Evolutionary conservation across 92 coral and sea anemone species (phyloP), one percentile per base, ranked within the genome.

Genomic region (Porites divaricata): DNA sequence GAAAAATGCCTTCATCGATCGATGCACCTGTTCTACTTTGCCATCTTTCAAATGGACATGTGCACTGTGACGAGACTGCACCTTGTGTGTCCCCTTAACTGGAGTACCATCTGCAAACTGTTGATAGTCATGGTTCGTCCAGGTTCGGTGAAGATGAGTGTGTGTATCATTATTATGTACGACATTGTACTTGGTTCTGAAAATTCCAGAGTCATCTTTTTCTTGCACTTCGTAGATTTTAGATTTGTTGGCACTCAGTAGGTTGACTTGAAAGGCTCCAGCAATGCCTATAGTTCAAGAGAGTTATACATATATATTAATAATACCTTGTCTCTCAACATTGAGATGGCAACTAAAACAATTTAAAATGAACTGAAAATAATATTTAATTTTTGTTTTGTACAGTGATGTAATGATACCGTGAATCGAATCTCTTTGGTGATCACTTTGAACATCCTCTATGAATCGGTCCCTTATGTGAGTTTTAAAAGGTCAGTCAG

Each of bases 201-300:
- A 93, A 14, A 89, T 78, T 4, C 98, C 98, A 4, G 98, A 95
- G 66, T 93, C 96, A 70, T 95, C 98, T 28, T 95, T 91, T 53
- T 95, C 98, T 61, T 89, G 79, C n/a, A 71, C 78, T 48, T 70
- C 77, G 68, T 88, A 88, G 8, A 56, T n/a, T 10, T 80, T 75
- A 26, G 76, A 78, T 28, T 67, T 73, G 22, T 81, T 69, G 0
- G 75, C 67, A 10, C 85, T 72, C 22, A 62, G 71, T 56, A 92
- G 83, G 70, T 88, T 88, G 53, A 19, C 25, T 48, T 48, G 22
- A 48, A 48, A 71, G 1, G 53, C 68, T 23, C 80, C 68, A 16
- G 68, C 25, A 5, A 57, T 76, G 67, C 66, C 67, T 76, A 19
- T 76, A 7, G 17, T 26, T 41, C 9, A 70, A 14, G 14, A 53